phyloP scores from a whole-genome alignment of 2,113 vertebrate genomes.

The Paradoxurus hermaphroditus region DNA sequence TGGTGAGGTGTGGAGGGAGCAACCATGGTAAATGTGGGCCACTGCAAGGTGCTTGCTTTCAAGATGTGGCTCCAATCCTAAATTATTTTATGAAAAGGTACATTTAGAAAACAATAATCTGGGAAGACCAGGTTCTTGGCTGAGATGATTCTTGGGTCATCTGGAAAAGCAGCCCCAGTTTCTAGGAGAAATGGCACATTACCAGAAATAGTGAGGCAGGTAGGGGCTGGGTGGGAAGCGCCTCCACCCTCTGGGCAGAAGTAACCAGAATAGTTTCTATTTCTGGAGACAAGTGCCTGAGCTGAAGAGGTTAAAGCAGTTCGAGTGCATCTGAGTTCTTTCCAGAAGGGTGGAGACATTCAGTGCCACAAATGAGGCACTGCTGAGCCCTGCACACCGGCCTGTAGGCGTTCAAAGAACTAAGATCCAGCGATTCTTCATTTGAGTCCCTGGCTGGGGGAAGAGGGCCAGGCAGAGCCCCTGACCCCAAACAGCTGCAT shows the following conservation, averaged over 20 bases:
- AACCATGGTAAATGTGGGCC: accelerated
- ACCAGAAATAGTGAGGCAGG: not conserved
- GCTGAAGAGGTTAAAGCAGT: not conserved
- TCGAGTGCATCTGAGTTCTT: conserved; percentile 18
- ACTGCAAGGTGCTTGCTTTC: not conserved
- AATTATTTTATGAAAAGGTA: not conserved
- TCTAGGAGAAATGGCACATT: not conserved
- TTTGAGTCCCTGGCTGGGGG: not conserved
- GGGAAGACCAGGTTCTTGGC: not conserved
- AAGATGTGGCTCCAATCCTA: not conserved
- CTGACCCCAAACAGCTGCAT: not conserved
- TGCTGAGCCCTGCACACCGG: not conserved
- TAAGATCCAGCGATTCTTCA: not conserved
- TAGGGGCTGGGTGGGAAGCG: not conserved
- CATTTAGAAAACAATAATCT: not conserved
- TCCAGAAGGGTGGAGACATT: conserved; percentile 49
- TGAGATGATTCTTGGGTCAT: not conserved
- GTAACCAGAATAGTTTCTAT: not conserved
- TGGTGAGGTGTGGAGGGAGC: accelerated
- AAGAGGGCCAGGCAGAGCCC: not conserved
- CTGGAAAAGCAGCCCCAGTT: not conserved
- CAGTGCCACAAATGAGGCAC: not conserved
- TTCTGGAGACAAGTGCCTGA: not conserved
- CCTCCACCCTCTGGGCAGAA: not conserved
- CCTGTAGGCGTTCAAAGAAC: not conserved